Percentiles rank a stretch among this genome's conserved stretches.
phyloP scores from a whole-genome alignment of 1,140 invertebrate species.

The Scaptomyza pallida region DNA sequence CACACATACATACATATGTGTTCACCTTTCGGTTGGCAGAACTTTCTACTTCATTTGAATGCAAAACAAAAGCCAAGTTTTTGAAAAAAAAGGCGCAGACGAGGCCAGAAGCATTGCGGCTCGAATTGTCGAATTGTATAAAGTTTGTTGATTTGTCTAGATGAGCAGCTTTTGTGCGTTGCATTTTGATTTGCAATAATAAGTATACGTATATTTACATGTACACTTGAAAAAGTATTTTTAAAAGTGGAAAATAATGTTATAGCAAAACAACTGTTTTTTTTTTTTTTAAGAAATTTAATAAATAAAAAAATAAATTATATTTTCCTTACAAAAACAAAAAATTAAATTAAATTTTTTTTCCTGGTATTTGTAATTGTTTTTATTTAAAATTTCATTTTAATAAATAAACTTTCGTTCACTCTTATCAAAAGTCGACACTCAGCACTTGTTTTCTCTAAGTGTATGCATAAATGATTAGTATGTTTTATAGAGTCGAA shows the following conservation, averaged over 20 bases:
- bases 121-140: neutral
- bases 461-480: neutral
- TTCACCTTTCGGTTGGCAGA: constrained; percentile 37
- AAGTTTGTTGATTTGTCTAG: constrained; percentile 5
- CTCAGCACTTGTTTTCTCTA: neutral
- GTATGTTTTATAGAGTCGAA: neutral
- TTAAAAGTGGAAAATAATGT: no score
- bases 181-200: constrained; percentile 67
- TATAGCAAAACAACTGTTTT: no score
- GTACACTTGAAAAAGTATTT: neutral
- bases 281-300: no score
- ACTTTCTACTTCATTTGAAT: constrained; percentile 78
- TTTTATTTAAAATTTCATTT: no score
- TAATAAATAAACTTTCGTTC: no score
- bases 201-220: neutral
- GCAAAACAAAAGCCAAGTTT: constrained; percentile 39
- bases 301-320: no score
- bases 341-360: no score
- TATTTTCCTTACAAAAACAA: no score
- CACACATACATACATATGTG: no score
- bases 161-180: constrained; percentile 29
- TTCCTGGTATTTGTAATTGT: no score
- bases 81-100: constrained; percentile 21
- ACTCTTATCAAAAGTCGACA: no score
- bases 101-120: constrained; percentile 18